Percentiles rank a stretch among this genome's conserved stretches.
Conservation (phyloP, 2,888 invertebrate genomes). For the Cantharis flavilabris region DNA sequence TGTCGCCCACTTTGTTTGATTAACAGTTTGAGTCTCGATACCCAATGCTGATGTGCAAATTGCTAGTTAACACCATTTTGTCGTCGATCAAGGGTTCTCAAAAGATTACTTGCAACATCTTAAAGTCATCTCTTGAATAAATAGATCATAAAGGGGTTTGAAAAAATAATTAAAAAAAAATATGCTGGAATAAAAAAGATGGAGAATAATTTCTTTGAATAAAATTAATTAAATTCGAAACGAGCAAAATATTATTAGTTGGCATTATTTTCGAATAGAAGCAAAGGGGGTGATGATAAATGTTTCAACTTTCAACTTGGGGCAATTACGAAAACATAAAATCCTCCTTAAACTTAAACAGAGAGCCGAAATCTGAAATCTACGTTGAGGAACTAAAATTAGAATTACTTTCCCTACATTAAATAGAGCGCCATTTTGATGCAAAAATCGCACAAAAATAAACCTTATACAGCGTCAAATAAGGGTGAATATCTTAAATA, state of each 20-base stretch:
- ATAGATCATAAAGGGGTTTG: no score
- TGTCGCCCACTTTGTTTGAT: not conserved
- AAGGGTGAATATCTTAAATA: conserved; percentile 51
- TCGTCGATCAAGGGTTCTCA: not conserved
- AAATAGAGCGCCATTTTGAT: conserved; percentile 54
- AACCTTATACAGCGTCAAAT: conserved; percentile 45
- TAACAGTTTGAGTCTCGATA: not conserved
- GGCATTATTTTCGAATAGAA: conserved; percentile 1
- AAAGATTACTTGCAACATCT: not conserved
- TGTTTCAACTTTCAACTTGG: conserved; percentile 27
- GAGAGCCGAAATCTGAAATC: conserved; percentile 51
- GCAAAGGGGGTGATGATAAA: conserved; percentile 26
- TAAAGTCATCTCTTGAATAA: not conserved
- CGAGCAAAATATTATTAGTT: not conserved
- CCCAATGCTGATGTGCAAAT: not conserved
- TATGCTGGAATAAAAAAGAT: not conserved
- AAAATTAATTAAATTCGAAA: not conserved
- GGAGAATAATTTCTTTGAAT: not conserved
- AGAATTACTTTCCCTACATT: conserved; percentile 55
- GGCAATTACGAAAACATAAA: conserved; percentile 39
- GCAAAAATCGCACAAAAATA: conserved; percentile 48
- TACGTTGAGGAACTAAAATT: conserved; percentile 50
- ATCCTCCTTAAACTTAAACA: conserved; percentile 54
- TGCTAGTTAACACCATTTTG: not conserved
- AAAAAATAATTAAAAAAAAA: not conserved